These are phyloP conservation scores for Eristalis pertinax DNA, from an alignment of 2,888 invertebrate species.

Conservation along the genomic window DNA sequence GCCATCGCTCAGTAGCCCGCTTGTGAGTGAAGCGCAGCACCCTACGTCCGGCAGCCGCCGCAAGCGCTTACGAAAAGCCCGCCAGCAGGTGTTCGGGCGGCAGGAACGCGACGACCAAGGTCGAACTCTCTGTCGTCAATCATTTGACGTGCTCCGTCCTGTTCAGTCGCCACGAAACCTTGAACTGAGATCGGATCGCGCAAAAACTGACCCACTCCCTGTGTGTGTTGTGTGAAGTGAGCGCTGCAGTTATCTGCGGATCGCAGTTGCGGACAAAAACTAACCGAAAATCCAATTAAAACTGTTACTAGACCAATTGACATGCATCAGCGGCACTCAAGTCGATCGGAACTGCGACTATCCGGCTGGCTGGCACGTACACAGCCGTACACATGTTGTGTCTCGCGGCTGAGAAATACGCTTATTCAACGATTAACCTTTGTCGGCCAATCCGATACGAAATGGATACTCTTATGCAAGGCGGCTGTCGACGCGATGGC, in stretches of 20 bases:
- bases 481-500: neutral
- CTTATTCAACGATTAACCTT: slow-evolving; percentile 68
- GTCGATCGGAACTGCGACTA: slow-evolving; percentile 57
- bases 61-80: neutral
- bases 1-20: neutral
- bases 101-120: neutral
- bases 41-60: neutral
- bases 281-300: slow-evolving; percentile 67
- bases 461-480: slow-evolving; percentile 53
- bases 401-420: slow-evolving; percentile 47
- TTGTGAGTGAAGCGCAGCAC: neutral
- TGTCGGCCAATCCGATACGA: slow-evolving; percentile 50
- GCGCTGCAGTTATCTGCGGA: neutral
- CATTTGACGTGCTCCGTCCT: neutral
- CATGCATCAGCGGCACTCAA: slow-evolving; percentile 62
- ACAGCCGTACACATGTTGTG: slow-evolving; percentile 31
- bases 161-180: neutral
- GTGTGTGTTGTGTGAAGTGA: neutral
- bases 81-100: neutral
- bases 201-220: neutral
- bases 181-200: neutral
- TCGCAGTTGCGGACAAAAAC: neutral
- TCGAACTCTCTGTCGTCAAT: neutral
- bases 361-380: slow-evolving; percentile 30
- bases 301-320: slow-evolving; percentile 67